Evolutionary conservation across 2,113 vertebrate genomes (phyloP), one percentile per base, ranked within the genome.

Genomic region (Dasyprocta punctata): DNA sequence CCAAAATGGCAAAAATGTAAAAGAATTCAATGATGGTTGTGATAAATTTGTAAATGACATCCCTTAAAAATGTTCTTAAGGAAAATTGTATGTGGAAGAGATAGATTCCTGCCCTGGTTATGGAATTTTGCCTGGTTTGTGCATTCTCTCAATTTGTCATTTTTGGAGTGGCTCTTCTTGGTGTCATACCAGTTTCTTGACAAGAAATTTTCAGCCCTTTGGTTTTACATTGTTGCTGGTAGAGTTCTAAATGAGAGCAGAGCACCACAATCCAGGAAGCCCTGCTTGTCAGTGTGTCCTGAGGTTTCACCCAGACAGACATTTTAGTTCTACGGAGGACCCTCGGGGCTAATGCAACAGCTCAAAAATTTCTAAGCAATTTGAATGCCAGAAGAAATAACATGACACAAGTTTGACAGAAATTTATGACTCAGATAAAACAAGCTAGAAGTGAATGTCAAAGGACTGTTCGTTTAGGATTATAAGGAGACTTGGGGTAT

Each of bases 1-100:
- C 65, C 30, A 78, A 97, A 49, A 95, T 19, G 14, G 93, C 60
- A 36, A 89, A 97, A 78, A 86, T 95, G 82, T 81, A 92, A 97
- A 95, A 89, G 81, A 28, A 75, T 85, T 86, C 78, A 78, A 86
- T 89, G 71, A 83, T 56, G 33, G 38, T 7, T 71, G 94, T 93
- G 95, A 95, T 89, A 92, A 89, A 88, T 89, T 92, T 75, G 33
- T 65, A 93, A 95, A 77, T 81, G 77, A 82, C 83, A 78, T 8
- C 24, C 26, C 83, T 94, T 77, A 77, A 65, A 78, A 69, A 90
- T 60, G 44, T 44, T 85, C 85, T 84, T 88, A 75, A 83, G 28
- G 82, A 90, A 87, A 92, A 92, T 69, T 28, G 22, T 81, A 75
- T 2, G 13, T 44, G 69, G n/a, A 58, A 90, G 33, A 78, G 92